phyloP scores from a whole-genome alignment of 2,888 invertebrate species.

The Leptinotarsa rubiginosa region DNA sequence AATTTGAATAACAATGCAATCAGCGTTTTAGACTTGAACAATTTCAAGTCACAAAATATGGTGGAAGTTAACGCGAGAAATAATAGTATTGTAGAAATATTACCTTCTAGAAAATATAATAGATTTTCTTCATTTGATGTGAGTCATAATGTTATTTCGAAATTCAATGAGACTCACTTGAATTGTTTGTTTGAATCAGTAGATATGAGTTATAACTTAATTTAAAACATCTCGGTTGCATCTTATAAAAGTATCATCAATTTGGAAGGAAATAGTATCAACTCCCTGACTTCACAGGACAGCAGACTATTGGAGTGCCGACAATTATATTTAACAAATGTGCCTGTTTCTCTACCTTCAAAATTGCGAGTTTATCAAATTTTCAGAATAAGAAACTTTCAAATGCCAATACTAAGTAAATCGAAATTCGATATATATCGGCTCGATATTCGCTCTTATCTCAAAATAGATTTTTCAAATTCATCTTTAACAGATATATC shows the following conservation, averaged over 20 bases:
- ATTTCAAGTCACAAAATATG: neutral
- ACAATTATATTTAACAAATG: neutral
- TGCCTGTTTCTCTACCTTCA: neutral
- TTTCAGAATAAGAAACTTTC: neutral
- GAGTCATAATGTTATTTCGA: constrained; percentile 27
- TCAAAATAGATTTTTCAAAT: constrained; percentile 32
- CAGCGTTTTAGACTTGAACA: constrained; percentile 30
- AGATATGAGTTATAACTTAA: neutral
- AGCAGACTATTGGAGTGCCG: neutral
- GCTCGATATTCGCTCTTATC: neutral
- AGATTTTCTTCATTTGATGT: constrained; percentile 19
- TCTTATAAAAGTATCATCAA: neutral
- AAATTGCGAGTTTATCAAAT: neutral
- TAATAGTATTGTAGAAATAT: constrained; percentile 26
- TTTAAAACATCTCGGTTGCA: neutral
- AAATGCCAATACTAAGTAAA: neutral
- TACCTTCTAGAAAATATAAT: neutral
- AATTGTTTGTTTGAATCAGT: neutral
- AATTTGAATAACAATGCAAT: constrained; percentile 34
- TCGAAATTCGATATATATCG: neutral
- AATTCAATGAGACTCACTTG: constrained; percentile 19
- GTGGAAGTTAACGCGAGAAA: constrained; percentile 17
- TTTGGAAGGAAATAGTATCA: constrained; percentile 24
- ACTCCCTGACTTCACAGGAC: neutral
- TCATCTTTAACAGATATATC: constrained; percentile 31